phyloP scores from a whole-genome alignment of 2,797 vertebrate genomes.

The Mormyrus proboscirostris region DNA sequence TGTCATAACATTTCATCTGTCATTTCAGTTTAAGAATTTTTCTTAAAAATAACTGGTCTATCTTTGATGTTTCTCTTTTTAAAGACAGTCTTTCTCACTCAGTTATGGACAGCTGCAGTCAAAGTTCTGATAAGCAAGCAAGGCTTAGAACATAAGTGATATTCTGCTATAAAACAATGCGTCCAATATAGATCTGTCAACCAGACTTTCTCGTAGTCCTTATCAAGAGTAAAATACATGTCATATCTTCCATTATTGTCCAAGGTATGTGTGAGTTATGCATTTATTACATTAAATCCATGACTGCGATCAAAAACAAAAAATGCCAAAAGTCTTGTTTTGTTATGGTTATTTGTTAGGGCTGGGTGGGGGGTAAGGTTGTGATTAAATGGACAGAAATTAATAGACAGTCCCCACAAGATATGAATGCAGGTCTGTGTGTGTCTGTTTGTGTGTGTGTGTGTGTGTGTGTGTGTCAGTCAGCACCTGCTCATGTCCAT shows the following conservation, averaged over 20 bases:
- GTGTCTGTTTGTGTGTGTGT: background rate
- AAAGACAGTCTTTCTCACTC: background rate
- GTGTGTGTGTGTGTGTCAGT: conserved; percentile 1
- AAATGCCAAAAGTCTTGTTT: background rate
- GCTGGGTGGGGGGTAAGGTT: background rate
- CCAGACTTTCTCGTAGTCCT: background rate
- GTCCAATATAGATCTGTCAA: background rate
- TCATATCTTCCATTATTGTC: background rate
- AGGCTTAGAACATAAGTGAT: background rate
- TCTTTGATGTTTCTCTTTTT: background rate
- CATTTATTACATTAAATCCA: background rate
- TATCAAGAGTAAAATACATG: background rate
- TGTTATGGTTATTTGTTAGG: background rate
- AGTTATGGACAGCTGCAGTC: background rate
- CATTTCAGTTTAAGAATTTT: background rate
- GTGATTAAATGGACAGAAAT: background rate
- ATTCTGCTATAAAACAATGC: background rate
- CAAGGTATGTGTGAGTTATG: background rate
- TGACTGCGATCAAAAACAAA: background rate
- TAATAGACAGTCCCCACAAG: background rate
- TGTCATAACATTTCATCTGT: background rate
- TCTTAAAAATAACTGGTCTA: background rate
- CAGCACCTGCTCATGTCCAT: background rate
- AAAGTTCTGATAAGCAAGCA: background rate
- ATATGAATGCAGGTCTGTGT: background rate